phyloP scores from a whole-genome alignment of 2,113 vertebrate genomes.

The Recurvirostra avosetta region DNA sequence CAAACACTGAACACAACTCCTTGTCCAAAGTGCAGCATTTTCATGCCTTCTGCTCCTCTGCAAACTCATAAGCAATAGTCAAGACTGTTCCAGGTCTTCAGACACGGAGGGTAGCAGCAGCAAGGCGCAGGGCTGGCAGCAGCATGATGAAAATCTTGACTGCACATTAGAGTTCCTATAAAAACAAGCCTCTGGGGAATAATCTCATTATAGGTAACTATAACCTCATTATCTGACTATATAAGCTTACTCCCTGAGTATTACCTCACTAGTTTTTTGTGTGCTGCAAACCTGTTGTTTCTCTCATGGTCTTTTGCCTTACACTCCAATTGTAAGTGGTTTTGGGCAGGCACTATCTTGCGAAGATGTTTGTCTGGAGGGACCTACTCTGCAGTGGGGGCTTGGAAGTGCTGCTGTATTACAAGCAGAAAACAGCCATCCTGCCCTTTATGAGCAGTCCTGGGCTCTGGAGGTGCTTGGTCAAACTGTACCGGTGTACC shows the following conservation, averaged over 20 bases:
- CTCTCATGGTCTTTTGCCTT: neutral
- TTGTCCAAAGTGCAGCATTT: neutral
- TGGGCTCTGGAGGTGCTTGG: neutral
- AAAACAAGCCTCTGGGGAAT: conserved; percentile 4
- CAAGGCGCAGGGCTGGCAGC: neutral
- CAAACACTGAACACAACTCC: neutral
- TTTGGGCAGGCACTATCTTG: neutral
- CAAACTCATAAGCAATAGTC: neutral
- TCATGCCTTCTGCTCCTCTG: neutral
- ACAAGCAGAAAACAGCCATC: neutral
- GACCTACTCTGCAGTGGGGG: neutral
- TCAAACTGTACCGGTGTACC: neutral
- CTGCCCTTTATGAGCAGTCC: neutral
- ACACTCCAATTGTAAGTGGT: neutral
- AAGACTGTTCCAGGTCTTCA: neutral
- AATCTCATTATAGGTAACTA: neutral
- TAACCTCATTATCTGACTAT: neutral
- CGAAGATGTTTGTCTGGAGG: neutral
- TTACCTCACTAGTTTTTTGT: neutral
- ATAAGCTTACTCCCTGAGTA: neutral
- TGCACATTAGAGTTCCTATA: neutral
- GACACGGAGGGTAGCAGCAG: neutral
- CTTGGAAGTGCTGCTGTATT: neutral
- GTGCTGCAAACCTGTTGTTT: neutral
- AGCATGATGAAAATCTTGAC: neutral